phyloP scores from a whole-genome alignment of 1,140 invertebrate species.

The Acromyrmex charruanus region DNA sequence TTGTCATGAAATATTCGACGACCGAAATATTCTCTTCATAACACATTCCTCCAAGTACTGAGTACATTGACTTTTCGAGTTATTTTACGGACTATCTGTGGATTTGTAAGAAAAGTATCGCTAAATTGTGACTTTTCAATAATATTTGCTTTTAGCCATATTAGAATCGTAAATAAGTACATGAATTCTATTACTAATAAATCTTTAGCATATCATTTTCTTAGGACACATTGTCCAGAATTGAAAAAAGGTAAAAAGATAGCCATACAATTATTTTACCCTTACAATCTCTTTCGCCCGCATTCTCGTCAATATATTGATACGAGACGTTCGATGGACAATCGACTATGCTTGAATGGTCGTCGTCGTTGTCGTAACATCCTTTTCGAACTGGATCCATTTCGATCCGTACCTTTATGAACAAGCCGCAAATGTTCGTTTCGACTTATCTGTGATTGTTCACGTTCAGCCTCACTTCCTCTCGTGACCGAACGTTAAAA shows the following conservation, averaged over 20 bases:
- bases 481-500: constrained; percentile 71
- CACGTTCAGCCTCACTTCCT: constrained; percentile 56
- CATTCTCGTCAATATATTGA: constrained; percentile 16
- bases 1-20: constrained; percentile 39
- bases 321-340: constrained; percentile 61
- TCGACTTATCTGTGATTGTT: constrained; percentile 73
- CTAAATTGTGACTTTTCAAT: not conserved
- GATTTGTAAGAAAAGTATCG: not conserved
- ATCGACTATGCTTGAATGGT: constrained; percentile 54
- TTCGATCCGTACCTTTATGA: constrained; percentile 66
- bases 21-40: constrained; percentile 24
- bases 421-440: constrained; percentile 67
- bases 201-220: not conserved
- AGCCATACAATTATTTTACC: constrained; percentile 6
- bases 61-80: not conserved
- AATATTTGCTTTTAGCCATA: not conserved
- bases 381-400: constrained; percentile 63
- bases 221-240: not conserved
- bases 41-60: constrained; percentile 6
- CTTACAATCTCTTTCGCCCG: not conserved
- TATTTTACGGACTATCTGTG: not conserved
- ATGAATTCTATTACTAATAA: not conserved
- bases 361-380: constrained; percentile 56
- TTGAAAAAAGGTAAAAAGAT: not conserved
- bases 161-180: too few species aligned